Percentiles rank a stretch among this genome's conserved stretches.
Evolutionary conservation across 37 sponge, comb jelly and placozoan genomes (phyloP).

Genomic region (Eunapius fragilis): DNA sequence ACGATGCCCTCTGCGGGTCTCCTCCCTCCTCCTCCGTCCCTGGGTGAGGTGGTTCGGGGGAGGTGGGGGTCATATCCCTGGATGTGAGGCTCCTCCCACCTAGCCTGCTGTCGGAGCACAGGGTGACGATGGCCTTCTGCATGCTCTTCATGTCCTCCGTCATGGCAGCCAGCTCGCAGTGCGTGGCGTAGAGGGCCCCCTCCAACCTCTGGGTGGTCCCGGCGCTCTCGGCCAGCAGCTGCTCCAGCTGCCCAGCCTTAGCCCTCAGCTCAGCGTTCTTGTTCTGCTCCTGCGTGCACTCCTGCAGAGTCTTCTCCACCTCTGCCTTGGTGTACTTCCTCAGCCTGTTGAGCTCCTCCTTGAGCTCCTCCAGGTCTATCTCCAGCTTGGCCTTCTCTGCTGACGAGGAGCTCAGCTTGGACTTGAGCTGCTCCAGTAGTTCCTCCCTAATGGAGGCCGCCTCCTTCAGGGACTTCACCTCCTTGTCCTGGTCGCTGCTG

Average conservation of each 20-base stretch:
- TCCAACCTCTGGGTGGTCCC: constrained; percentile 36
- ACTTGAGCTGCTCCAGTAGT: constrained; percentile 52
- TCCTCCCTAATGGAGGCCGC: constrained; percentile 49
- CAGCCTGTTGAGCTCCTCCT: constrained; percentile 38
- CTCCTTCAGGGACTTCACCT: constrained; percentile 40
- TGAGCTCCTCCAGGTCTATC: constrained; percentile 65
- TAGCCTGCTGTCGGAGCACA: constrained; percentile 11
- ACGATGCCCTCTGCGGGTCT: not conserved
- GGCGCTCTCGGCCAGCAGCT: not conserved
- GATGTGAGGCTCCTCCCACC: not conserved
- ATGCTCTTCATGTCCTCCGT: constrained; percentile 43
- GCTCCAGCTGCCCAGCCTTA: constrained; percentile 22
- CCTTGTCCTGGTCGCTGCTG: constrained; percentile 21
- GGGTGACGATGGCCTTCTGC: constrained; percentile 26
- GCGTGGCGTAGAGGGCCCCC: constrained; percentile 29
- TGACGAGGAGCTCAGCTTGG: constrained; percentile 21
- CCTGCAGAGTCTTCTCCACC: constrained; percentile 53
- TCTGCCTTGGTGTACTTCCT: constrained; percentile 24
- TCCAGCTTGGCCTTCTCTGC: constrained; percentile 51
- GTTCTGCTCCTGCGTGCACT: constrained; percentile 30
- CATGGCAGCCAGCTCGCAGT: constrained; percentile 33
- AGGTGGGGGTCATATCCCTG: not conserved
- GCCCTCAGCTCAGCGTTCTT: constrained; percentile 34
- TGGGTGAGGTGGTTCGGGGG: not conserved
- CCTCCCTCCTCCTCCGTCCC: not conserved